Evolutionary conservation across 64 coral and sea anemone genomes (phyloP).

Genomic region (Hydrozoanthus tunicans): DNA sequence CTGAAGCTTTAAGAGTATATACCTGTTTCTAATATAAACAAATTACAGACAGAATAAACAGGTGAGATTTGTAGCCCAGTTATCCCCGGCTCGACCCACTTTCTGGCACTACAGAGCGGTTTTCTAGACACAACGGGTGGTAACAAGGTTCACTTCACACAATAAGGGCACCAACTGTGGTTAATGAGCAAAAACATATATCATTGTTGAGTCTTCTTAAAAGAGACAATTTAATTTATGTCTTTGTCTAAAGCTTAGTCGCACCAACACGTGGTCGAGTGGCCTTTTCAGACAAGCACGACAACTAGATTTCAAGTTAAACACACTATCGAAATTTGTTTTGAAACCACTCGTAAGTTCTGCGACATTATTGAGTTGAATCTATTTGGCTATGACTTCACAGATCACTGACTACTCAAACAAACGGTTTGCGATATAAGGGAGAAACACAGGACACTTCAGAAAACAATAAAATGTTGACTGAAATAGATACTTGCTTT

Average conservation of each 20-base stretch:
- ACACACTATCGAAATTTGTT: not conserved
- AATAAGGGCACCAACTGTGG: not conserved
- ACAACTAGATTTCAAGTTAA: not conserved
- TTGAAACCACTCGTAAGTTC: not conserved
- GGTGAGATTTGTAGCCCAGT: too few species aligned
- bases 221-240: not conserved
- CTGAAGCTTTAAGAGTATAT: too few species aligned
- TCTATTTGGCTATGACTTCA: not conserved
- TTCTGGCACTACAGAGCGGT: not conserved
- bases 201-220: not conserved
- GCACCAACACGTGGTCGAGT: not conserved
- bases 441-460: not conserved
- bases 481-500: not conserved
- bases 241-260: not conserved
- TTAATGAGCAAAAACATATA: not conserved
- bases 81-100: too few species aligned
- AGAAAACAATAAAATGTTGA: not conserved
- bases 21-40: not conserved
- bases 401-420: not conserved
- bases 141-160: not conserved
- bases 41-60: not conserved
- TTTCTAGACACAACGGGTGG: not conserved
- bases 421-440: not conserved
- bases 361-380: not conserved
- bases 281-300: not conserved